phyloP scores from a whole-genome alignment of 2,797 vertebrate species.

The Steatocranus sp. region DNA sequence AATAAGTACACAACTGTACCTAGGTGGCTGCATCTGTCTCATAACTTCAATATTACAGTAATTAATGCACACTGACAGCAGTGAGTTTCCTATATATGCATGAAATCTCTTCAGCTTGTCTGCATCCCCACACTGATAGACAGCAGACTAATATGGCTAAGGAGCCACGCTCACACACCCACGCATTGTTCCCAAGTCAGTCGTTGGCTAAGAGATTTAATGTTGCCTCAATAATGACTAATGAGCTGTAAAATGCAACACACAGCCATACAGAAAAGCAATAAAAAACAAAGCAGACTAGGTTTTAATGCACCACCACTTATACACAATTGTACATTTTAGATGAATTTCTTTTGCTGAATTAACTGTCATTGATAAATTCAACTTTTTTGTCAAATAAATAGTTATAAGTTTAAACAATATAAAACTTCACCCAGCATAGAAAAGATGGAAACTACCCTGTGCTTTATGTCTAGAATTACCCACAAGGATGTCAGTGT shows the following conservation, averaged over 20 bases:
- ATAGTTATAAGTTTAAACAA: not conserved
- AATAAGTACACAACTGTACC: not conserved
- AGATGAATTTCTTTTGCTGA: not conserved
- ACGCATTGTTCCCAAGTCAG: not conserved
- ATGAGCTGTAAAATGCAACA: not conserved
- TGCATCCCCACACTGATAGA: not conserved
- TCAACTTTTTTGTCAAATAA: not conserved
- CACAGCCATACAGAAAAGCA: not conserved
- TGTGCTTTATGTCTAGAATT: not conserved
- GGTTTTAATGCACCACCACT: not conserved
- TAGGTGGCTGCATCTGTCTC: not conserved
- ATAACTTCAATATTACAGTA: not conserved
- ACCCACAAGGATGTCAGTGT: not conserved
- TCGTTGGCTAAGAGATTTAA: not conserved
- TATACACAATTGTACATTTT: not conserved
- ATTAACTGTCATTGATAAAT: not conserved
- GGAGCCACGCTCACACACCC: not conserved
- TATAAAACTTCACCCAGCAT: not conserved
- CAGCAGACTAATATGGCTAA: not conserved
- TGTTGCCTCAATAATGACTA: not conserved
- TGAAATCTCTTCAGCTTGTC: not conserved
- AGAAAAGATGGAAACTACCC: not conserved
- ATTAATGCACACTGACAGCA: not conserved
- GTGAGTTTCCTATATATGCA: not conserved
- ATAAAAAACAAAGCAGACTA: not conserved